phyloP scores from a whole-genome alignment of 2,888 invertebrate genomes.

The Strigamia maritima region DNA sequence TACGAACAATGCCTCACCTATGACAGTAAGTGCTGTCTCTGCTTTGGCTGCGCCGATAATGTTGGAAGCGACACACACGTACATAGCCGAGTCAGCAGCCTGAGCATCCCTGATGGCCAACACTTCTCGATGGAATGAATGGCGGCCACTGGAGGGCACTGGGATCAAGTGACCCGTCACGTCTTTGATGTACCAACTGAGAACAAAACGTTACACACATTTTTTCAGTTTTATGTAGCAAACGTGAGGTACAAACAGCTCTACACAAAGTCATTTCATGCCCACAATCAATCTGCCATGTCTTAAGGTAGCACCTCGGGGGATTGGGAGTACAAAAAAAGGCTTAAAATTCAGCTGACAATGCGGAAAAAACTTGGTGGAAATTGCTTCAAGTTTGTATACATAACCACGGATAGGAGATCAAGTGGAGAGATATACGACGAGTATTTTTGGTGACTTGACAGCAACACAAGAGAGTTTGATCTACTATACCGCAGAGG shows the following conservation, averaged over 20 bases:
- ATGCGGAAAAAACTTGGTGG: slow-evolving; percentile 11
- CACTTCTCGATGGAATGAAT: slow-evolving; percentile 30
- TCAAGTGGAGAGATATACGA: neutral
- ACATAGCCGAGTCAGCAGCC: slow-evolving; percentile 36
- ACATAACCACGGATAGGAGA: slow-evolving; percentile 5
- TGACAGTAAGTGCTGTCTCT: slow-evolving; percentile 37
- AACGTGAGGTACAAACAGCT: slow-evolving; percentile 34
- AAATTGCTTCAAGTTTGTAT: slow-evolving; percentile 18
- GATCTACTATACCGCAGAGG: neutral
- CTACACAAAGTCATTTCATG: slow-evolving; percentile 34
- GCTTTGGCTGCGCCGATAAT: slow-evolving; percentile 36
- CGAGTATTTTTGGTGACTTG: neutral
- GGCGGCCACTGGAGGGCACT: slow-evolving; percentile 33
- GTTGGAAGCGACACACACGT: slow-evolving; percentile 37
- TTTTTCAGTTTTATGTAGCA: slow-evolving; percentile 31
- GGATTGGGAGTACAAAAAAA: neutral
- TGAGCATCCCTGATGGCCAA: slow-evolving; percentile 34
- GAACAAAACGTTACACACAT: slow-evolving; percentile 33
- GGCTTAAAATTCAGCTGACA: slow-evolving; percentile 32
- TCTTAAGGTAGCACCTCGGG: slow-evolving; percentile 20
- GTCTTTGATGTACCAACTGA: slow-evolving; percentile 37
- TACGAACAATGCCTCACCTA: slow-evolving; percentile 34
- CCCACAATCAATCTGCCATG: slow-evolving; percentile 28
- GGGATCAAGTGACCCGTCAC: slow-evolving; percentile 36
- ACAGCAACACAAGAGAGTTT: neutral